Percentiles rank a stretch among this genome's conserved stretches.
Evolutionary conservation across 2,888 invertebrate species (phyloP).

Genomic region (Helleia helle): DNA sequence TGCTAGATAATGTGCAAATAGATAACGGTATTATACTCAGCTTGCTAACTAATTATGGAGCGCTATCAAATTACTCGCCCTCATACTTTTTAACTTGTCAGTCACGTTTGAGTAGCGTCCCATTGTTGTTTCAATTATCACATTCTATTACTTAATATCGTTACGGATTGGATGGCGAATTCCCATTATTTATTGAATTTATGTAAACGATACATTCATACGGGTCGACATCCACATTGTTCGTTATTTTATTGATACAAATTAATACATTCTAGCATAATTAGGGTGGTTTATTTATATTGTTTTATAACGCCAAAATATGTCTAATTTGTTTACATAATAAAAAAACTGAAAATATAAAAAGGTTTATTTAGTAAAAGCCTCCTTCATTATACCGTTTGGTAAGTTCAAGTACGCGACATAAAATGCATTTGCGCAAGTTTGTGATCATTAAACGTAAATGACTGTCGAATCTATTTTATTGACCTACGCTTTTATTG

Average conservation of each 20-base stretch:
- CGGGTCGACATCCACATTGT: background rate
- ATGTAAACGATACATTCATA: constrained; percentile 5
- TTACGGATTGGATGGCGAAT: background rate
- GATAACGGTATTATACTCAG: constrained; percentile 68
- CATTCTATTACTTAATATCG: constrained; percentile 1
- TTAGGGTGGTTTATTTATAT: too few species aligned
- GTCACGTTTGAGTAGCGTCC: constrained; percentile 5
- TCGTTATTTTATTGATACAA: background rate
- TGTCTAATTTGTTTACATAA: too few species aligned
- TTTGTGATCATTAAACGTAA: constrained; percentile 2
- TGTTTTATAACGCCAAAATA: too few species aligned
- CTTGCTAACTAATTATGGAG: constrained; percentile 65
- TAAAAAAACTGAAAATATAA: background rate
- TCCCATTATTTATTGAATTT: background rate
- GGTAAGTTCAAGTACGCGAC: constrained; percentile 1
- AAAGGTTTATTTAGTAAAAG: background rate
- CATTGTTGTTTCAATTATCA: constrained; percentile 7
- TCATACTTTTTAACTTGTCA: constrained; percentile 26
- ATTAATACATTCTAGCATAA: background rate
- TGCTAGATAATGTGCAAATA: constrained; percentile 73
- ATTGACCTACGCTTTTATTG: background rate
- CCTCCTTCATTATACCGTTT: background rate
- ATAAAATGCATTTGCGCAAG: too few species aligned
- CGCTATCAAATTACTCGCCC: constrained; percentile 45
- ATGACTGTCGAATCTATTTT: constrained; percentile 4